Base-by-base conservation (phyloP, 2,888 invertebrate genomes). In the Aspidiotus destructor region DNA sequence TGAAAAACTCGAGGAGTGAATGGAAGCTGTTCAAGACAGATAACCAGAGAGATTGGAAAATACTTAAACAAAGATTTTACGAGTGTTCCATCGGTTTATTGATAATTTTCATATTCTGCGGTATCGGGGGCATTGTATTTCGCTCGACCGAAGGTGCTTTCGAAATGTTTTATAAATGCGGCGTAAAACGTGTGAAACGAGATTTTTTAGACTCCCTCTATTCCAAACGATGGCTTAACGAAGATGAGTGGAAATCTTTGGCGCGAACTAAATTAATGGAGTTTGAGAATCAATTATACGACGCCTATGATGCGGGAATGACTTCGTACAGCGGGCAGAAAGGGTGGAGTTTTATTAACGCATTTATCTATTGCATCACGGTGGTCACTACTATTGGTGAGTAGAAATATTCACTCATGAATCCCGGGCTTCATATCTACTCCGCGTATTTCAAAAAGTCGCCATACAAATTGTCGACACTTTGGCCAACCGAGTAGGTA, bases 301-400 rank as follows among this genome's bases (percentile, higher is more conserved):
- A 83, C 0, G 89, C 92, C 0, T 89, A 89, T 74, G 90, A 91
- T 76, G 86, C 89, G 28, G 92, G 92, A 0, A 84, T 92, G 70
- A 88, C 86, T 40, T 85, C 88, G 0, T 90, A 89, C 76, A 89
- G 91, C 71, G 92, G 91, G 2, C 87, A 88, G 75, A 85, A 85
- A 75, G 86, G 89, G 17, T 93, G 92, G 91, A 90, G 86, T 75
- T 92, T 92, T 77, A 82, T 92, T 77, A 92, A 92, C 77, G 87
- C 89, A 17, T 85, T 92, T 73, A 84, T 91, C 70, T 94, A 89
- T 79, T 89, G 89, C 76, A 80, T 92, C 79, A 91, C 92, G 73
- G 84, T 93, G 74, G 82, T 92, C 75, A 89, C 92, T 65, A 92
- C 91, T 60, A 92, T 93, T 79, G 93, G 93, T 92, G 85, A 85